Conservation (phyloP, 1,140 invertebrate species). For the Eciton burchellii region DNA sequence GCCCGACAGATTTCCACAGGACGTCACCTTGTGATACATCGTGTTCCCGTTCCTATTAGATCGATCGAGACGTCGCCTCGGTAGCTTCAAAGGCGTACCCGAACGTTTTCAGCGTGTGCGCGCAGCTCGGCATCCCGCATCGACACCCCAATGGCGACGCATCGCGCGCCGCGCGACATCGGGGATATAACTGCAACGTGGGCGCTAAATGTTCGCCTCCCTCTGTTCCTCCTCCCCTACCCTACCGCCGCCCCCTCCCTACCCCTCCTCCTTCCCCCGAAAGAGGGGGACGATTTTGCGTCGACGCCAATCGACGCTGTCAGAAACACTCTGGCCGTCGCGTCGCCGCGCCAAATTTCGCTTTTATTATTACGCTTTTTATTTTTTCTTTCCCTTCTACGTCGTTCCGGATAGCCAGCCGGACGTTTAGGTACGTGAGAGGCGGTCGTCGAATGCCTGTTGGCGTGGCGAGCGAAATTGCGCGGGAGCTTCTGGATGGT, state of each 20-base stretch:
- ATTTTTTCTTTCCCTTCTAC: neutral
- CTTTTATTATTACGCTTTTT: constrained; percentile 45
- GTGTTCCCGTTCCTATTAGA: constrained; percentile 45
- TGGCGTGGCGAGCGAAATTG: constrained; percentile 42
- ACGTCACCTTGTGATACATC: constrained; percentile 59
- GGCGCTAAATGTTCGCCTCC: constrained; percentile 46
- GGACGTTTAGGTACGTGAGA: neutral
- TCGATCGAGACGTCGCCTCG: constrained; percentile 49
- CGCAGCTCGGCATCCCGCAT: neutral
- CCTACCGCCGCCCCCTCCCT: too few relatives aligned
- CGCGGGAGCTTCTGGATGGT: neutral
- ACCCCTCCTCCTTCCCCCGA: too few relatives aligned
- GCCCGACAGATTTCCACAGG: constrained; percentile 41
- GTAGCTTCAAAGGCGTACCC: constrained; percentile 41
- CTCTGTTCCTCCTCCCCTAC: too few relatives aligned
- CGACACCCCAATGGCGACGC: constrained; percentile 14
- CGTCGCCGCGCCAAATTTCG: constrained; percentile 49
- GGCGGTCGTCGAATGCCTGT: constrained; percentile 1
- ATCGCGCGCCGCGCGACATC: too few relatives aligned
- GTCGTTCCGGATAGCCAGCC: constrained; percentile 2
- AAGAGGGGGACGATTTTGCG: constrained; percentile 49
- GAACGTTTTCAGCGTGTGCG: constrained; percentile 36
- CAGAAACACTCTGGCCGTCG: constrained; percentile 51
- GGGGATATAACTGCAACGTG: neutral
- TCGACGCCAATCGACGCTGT: constrained; percentile 55